phyloP scores from a whole-genome alignment of 2,113 vertebrate species.

The Lates calcarifer region DNA sequence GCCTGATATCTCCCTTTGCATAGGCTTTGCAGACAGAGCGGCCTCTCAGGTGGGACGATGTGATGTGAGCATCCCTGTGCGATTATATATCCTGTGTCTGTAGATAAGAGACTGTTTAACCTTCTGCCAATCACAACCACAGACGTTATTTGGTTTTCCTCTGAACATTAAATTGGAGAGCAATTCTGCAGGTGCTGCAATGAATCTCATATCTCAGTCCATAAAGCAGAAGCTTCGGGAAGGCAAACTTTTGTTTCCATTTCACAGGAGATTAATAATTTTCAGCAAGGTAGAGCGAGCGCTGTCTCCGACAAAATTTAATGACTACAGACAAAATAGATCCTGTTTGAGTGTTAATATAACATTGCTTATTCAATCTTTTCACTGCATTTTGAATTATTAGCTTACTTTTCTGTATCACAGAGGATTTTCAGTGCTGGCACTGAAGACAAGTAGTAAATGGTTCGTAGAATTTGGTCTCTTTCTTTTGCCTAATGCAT shows the following conservation, averaged over 20 bases:
- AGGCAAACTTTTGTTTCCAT: conserved; percentile 68
- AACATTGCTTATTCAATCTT: conserved; percentile 21
- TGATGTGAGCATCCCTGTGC: conserved; percentile 43
- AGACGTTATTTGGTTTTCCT: conserved; percentile 54
- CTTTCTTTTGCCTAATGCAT: conserved; percentile 1
- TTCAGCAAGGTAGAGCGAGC: conserved; percentile 27
- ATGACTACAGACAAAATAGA: conserved; percentile 54
- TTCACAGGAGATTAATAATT: conserved; percentile 70
- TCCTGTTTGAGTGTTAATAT: conserved; percentile 36
- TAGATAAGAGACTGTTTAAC: conserved; percentile 77
- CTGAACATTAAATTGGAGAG: conserved; percentile 67
- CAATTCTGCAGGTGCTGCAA: conserved; percentile 28
- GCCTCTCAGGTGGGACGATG: conserved; percentile 38
- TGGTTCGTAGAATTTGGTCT: not conserved
- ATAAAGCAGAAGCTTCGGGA: conserved; percentile 55
- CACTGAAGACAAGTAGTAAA: not conserved
- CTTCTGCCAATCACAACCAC: conserved; percentile 72
- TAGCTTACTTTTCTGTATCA: not conserved
- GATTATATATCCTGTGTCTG: conserved; percentile 57
- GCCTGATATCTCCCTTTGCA: conserved; percentile 52
- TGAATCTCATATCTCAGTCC: conserved; percentile 62
- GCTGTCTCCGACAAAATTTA: conserved; percentile 39
- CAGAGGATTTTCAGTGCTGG: not conserved
- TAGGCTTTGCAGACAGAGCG: conserved; percentile 36
- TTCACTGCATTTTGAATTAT: conserved; percentile 18